phyloP scores from a whole-genome alignment of 2,888 invertebrate species.

The Eumacrocentrus americanus region DNA sequence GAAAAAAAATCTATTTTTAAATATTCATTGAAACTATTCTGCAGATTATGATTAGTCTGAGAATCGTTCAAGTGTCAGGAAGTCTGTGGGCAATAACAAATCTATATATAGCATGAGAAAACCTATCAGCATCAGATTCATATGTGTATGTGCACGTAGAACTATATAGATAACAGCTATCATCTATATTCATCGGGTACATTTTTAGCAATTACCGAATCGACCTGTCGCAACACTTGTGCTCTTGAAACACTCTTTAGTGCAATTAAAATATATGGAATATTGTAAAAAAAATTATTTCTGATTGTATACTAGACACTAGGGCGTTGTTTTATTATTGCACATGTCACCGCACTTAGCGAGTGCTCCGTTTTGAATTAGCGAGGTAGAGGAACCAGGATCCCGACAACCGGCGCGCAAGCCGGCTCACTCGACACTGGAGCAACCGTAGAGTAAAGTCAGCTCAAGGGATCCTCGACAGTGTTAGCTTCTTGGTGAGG shows the following conservation, averaged over 20 bases:
- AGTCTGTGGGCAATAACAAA: background rate
- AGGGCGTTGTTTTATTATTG: too few species aligned
- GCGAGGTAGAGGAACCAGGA: background rate
- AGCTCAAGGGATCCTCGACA: conserved; percentile 13
- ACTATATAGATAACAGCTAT: conserved; percentile 16
- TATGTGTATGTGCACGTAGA: background rate
- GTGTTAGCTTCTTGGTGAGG: conserved; percentile 18
- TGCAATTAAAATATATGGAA: too few species aligned
- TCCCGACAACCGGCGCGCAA: conserved; percentile 27
- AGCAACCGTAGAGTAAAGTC: conserved; percentile 30
- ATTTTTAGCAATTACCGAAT: conserved; percentile 25
- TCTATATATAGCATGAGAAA: background rate
- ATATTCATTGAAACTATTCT: too few species aligned
- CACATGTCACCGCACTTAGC: conserved; percentile 17
- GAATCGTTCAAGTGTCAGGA: background rate
- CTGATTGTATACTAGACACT: too few species aligned
- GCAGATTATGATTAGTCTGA: too few species aligned
- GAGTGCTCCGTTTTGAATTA: conserved; percentile 6
- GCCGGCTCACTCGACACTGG: conserved; percentile 41
- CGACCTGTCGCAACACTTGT: conserved; percentile 13
- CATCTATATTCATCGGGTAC: conserved; percentile 21
- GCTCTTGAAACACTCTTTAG: background rate
- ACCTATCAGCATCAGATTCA: background rate
- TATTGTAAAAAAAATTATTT: background rate
- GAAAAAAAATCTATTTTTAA: too few species aligned